Base-by-base conservation (phyloP, 2,113 vertebrate species). In the Ursus arctos region DNA sequence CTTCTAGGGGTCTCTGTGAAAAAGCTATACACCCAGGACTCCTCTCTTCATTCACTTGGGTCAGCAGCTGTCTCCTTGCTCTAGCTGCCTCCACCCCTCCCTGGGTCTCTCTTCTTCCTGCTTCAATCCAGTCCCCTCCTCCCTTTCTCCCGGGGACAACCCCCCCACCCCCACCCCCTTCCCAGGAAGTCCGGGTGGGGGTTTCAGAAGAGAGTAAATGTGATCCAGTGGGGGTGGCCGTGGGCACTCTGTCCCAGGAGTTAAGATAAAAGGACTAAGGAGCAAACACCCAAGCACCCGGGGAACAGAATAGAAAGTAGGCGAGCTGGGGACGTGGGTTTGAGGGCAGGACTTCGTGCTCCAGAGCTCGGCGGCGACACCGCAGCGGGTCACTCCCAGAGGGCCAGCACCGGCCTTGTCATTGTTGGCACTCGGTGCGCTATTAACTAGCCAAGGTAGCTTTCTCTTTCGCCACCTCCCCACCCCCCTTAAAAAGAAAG, bases 11-110 rank as follows among this genome's bases (percentile, higher is more conserved):
- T 55, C 43, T 43, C 51, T 15, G 15, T 28, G 79, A 21, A 55
- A 74, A 57, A 71, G 67, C 13, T 65, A 22, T 67, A 28, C 33
- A 14, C 74, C 36, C 76, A 22, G 55, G 36, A 10, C 47, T 59
- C 43, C 57, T 26, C 49, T 6, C 11, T 31, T 59, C 81, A 77
- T 1, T 69, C 43, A 74, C 69, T 88, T 31, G 87, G 61, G 2
- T 9, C 89, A 94, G 97, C 82, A 57, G 57, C 97, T 97, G 98
- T 97, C 96, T 98, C 91, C 92, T 12, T 11, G 84, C 69, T 71
- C 51, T 7, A 2, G 8, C n/a, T 2, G 51, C 69, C 63, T 88
- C 92, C 92, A 63, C 40, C 65, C 55, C 49, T 83, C 88, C 28
- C 36, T 2, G 12, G 47, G 92, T 85, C 83, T 76, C 87, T 9